phyloP scores from a whole-genome alignment of 2,113 vertebrate species.

The Brachypteracias leptosomus region DNA sequence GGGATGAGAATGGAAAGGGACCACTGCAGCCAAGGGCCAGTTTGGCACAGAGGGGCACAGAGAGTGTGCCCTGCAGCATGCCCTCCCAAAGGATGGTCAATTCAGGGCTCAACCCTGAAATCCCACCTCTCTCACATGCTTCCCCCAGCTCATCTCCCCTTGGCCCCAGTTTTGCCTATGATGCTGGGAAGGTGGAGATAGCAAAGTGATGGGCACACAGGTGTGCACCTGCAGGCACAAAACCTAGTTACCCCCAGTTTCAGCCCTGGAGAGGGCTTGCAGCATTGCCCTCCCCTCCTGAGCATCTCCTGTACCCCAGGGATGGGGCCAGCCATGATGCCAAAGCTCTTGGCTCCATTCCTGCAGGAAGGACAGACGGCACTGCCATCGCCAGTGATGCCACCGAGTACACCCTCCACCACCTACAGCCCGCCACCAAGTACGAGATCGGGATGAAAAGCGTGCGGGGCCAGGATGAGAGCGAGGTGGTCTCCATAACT shows the following conservation, averaged over 20 bases:
- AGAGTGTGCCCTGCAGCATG: background rate
- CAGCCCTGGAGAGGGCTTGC: background rate
- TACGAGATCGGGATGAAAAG: conserved; percentile 88
- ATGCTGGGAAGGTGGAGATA: background rate
- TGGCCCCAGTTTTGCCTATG: background rate
- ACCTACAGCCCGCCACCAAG: conserved; percentile 88
- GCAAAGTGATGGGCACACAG: background rate
- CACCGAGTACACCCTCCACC: conserved; percentile 82
- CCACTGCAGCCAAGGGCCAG: background rate
- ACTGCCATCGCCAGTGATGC: conserved; percentile 83
- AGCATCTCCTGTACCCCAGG: background rate
- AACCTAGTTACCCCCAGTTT: background rate
- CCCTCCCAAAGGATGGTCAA: background rate
- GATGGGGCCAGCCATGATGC: fast-evolving
- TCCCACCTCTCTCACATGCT: background rate
- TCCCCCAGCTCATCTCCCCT: fast-evolving
- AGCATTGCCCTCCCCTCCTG: background rate
- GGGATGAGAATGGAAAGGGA: background rate
- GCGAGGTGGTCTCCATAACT: conserved; percentile 79
- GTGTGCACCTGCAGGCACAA: background rate
- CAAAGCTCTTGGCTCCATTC: conserved; percentile 13
- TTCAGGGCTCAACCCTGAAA: background rate
- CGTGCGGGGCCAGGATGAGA: conserved; percentile 87
- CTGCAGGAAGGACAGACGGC: conserved; percentile 87
- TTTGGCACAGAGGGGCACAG: fast-evolving